Evolutionary conservation across 92 coral and sea anemone species (phyloP).

Genomic region (Porites divaricata): DNA sequence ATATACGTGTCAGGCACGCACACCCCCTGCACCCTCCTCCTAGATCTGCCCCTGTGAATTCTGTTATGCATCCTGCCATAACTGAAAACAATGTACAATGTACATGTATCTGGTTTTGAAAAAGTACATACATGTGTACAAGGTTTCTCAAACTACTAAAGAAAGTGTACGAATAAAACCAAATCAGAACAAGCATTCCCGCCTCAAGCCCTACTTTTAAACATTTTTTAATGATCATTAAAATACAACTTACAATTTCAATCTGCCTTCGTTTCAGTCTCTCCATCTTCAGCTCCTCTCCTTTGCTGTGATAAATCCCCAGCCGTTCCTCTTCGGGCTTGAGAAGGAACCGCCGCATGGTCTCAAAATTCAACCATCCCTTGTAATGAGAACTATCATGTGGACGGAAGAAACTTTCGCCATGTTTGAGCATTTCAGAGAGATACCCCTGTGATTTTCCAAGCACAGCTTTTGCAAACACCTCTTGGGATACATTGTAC

Average conservation of each 20-base stretch:
- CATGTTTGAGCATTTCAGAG: slow-evolving; percentile 90
- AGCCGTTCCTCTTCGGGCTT: slow-evolving; percentile 79
- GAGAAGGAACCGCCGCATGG: slow-evolving; percentile 78
- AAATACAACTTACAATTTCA: slow-evolving; percentile 17
- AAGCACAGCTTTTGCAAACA: slow-evolving; percentile 89
- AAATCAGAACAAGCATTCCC: too few relatives aligned
- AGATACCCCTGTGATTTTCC: slow-evolving; percentile 93
- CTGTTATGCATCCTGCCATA: too few relatives aligned
- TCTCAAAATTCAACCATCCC: slow-evolving; percentile 88
- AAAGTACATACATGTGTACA: too few relatives aligned
- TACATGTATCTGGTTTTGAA: too few relatives aligned
- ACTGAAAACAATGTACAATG: too few relatives aligned
- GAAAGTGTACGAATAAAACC: too few relatives aligned
- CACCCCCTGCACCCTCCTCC: too few relatives aligned
- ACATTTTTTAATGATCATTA: neutral
- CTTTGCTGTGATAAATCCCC: slow-evolving; percentile 69
- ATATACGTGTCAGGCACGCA: too few relatives aligned
- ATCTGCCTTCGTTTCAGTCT: slow-evolving; percentile 52
- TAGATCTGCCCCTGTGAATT: too few relatives aligned
- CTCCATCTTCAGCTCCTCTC: slow-evolving; percentile 73
- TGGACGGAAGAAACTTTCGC: slow-evolving; percentile 79
- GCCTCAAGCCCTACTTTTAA: neutral
- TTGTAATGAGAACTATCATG: slow-evolving; percentile 78
- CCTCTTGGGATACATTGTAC: slow-evolving; percentile 88
- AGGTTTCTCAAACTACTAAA: too few relatives aligned